These are phyloP conservation scores for Latrodectus elegans DNA, from an alignment of 2,888 invertebrate genomes.

Conservation along the genomic window DNA sequence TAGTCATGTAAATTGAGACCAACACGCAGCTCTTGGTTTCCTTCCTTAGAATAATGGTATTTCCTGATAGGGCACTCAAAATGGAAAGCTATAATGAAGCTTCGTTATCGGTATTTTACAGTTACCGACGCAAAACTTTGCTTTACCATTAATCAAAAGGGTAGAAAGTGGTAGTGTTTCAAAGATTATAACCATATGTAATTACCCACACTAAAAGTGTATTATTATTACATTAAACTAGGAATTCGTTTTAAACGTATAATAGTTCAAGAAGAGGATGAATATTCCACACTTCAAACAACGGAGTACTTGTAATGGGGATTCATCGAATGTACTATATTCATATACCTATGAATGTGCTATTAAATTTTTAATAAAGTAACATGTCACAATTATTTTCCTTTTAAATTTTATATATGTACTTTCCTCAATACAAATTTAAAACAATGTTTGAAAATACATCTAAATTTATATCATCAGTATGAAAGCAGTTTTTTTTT, in stretches of 20 bases:
- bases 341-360: too few species aligned
- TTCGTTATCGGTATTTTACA: not conserved
- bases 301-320: too few species aligned
- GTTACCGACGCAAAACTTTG: not conserved
- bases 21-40: slow-evolving; percentile 26
- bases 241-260: not conserved
- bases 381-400: too few species aligned
- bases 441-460: too few species aligned
- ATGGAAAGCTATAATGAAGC: slow-evolving; percentile 13
- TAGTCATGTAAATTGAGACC: slow-evolving; percentile 31
- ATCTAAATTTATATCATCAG: too few species aligned
- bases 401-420: too few species aligned
- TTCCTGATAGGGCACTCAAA: slow-evolving; percentile 23
- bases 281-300: too few species aligned
- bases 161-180: not conserved
- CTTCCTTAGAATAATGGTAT: slow-evolving; percentile 21
- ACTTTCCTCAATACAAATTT: too few species aligned
- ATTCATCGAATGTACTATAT: too few species aligned
- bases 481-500: too few species aligned
- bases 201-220: not conserved
- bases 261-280: too few species aligned
- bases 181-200: not conserved
- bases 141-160: not conserved
- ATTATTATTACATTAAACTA: not conserved
- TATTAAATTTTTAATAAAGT: too few species aligned